Percentiles rank a stretch among this genome's conserved stretches.
Conservation (phyloP, 2,113 vertebrate species). For the Mustela lutreola region DNA sequence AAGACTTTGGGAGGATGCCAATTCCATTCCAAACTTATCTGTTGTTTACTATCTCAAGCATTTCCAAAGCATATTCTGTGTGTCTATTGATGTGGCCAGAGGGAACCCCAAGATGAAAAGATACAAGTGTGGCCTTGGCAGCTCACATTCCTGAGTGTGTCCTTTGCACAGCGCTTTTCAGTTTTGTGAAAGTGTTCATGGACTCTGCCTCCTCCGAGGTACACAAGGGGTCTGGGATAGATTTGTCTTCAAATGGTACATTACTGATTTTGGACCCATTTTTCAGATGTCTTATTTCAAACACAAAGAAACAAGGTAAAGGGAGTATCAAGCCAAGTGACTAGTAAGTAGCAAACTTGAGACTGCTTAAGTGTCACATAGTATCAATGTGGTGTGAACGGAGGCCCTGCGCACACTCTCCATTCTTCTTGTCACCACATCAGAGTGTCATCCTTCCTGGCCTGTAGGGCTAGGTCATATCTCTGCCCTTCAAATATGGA, state of each 20-base stretch:
- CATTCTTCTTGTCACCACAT: not conserved
- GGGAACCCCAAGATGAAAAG: not conserved
- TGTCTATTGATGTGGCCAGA: not conserved
- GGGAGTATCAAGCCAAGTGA: not conserved
- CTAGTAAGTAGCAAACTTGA: not conserved
- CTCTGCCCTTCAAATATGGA: not conserved
- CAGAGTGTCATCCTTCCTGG: not conserved
- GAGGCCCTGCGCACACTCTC: not conserved
- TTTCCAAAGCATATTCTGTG: not conserved
- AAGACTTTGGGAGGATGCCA: not conserved
- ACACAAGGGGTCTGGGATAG: too few relatives aligned
- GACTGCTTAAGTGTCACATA: not conserved
- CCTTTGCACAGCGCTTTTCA: not conserved
- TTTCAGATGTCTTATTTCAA: not conserved
- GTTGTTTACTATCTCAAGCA: not conserved
- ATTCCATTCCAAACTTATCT: not conserved
- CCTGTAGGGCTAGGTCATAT: not conserved
- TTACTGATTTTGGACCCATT: not conserved
- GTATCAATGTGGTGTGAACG: not conserved
- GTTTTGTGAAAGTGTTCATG: not conserved
- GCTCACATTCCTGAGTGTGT: not conserved
- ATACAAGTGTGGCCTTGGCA: rapidly evolving
- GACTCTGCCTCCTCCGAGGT: not conserved
- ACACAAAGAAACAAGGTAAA: not conserved
- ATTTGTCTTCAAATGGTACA: not conserved